Percentiles rank a stretch among this genome's conserved stretches.
phyloP scores from a whole-genome alignment of 2,888 invertebrate genomes.

The Lasioglossum figueresi region DNA sequence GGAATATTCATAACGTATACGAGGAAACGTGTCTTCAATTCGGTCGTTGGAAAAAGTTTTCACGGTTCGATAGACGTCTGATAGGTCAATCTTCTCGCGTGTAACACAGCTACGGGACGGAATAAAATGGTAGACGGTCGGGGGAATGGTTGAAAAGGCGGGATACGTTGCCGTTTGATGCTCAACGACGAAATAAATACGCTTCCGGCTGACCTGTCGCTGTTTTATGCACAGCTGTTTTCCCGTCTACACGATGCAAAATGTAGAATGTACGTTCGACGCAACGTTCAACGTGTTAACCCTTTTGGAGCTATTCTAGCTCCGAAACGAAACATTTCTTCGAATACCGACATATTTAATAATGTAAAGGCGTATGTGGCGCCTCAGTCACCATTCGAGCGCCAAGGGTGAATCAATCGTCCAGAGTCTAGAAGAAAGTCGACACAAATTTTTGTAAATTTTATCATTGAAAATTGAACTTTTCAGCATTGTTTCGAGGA shows the following conservation, averaged over 20 bases:
- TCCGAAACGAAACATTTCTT: no score
- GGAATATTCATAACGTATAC: not conserved
- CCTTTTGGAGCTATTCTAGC: no score
- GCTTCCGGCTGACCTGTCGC: slow-evolving; percentile 25
- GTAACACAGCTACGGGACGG: slow-evolving; percentile 8
- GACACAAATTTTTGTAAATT: not conserved
- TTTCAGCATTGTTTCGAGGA: not conserved
- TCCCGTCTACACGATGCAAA: no score
- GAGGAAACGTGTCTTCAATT: not conserved
- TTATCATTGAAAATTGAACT: not conserved
- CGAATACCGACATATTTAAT: no score
- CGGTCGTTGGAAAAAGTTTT: slow-evolving; percentile 14
- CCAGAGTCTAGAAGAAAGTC: no score
- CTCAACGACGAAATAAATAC: slow-evolving; percentile 20
- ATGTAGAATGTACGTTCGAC: no score
- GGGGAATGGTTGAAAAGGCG: slow-evolving; percentile 17
- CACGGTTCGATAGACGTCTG: slow-evolving; percentile 17
- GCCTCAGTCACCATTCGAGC: no score
- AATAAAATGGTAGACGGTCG: slow-evolving; percentile 10
- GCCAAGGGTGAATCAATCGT: no score
- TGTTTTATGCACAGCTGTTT: slow-evolving; percentile 1
- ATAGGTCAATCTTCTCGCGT: slow-evolving; percentile 29
- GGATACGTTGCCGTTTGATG: slow-evolving; percentile 26
- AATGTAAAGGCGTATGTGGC: no score
- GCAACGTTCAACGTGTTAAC: no score